Evolutionary conservation across 2,113 vertebrate genomes (phyloP).

Genomic region (Budorcas taxicolor): DNA sequence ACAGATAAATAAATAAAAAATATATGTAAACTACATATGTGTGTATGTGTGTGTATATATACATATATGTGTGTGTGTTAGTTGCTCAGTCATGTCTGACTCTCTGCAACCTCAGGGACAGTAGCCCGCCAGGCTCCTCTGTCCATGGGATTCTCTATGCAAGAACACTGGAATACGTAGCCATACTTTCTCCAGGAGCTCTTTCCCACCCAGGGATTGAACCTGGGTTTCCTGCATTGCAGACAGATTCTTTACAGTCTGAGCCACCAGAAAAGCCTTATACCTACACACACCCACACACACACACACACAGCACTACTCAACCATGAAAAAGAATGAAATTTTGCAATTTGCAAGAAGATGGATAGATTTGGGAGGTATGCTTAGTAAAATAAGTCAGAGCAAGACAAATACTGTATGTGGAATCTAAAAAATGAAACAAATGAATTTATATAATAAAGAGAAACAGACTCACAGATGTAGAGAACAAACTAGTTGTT

Average conservation of each 20-base stretch:
- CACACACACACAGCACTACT: background rate
- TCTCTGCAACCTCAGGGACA: background rate
- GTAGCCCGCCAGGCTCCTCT: background rate
- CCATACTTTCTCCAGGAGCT: background rate
- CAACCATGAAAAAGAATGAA: background rate
- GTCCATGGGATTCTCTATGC: background rate
- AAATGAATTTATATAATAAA: background rate
- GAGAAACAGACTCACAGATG: background rate
- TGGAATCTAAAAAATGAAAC: background rate
- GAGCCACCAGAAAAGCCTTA: background rate
- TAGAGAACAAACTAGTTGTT: background rate
- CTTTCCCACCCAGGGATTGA: background rate
- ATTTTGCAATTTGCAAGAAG: background rate
- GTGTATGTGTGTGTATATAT: background rate
- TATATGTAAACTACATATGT: background rate
- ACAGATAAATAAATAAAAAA: background rate
- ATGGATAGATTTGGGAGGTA: background rate
- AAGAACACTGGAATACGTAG: background rate
- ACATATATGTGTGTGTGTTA: background rate
- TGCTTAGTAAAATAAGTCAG: background rate
- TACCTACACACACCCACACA: background rate
- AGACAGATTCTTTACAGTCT: background rate
- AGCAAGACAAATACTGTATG: background rate
- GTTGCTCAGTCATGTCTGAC: background rate
- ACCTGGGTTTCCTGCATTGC: background rate